Evolutionary conservation across 2,797 vertebrate species (phyloP).

Genomic region (Sebastes vulpes): DNA sequence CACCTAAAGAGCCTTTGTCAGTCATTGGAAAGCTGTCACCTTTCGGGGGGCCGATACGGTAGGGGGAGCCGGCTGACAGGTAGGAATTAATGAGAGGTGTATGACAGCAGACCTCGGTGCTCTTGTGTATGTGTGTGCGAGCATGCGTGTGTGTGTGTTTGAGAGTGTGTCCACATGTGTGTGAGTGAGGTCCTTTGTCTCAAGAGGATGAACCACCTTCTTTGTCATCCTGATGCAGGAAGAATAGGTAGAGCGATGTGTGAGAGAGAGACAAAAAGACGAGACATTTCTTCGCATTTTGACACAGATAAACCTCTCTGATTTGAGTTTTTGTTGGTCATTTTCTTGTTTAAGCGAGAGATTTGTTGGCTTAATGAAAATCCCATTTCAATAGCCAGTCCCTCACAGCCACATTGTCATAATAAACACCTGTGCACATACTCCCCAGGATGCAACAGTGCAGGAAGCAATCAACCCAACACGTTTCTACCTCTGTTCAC

Average conservation of each 20-base stretch:
- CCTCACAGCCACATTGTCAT: conserved; percentile 21
- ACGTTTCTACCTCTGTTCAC: conserved; percentile 32
- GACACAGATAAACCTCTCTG: conserved; percentile 6
- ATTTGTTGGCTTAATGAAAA: conserved; percentile 34
- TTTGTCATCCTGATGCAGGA: conserved; percentile 63
- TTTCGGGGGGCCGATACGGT: conserved; percentile 79
- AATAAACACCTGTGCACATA: conserved; percentile 53
- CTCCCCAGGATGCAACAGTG: conserved; percentile 4
- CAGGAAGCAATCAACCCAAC: conserved; percentile 32
- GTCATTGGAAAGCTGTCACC: conserved; percentile 87
- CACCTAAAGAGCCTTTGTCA: conserved; percentile 88
- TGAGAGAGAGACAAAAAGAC: conserved; percentile 23
- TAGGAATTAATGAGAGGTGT: conserved; percentile 89
- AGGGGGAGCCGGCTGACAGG: conserved; percentile 83
- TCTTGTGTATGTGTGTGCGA: conserved; percentile 57
- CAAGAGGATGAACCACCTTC: conserved; percentile 78
- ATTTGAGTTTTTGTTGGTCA: neutral
- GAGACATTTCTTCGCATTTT: neutral
- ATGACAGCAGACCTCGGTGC: conserved; percentile 80
- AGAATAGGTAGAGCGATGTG: conserved; percentile 34
- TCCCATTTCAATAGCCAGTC: conserved; percentile 22
- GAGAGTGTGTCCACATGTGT: conserved; percentile 45
- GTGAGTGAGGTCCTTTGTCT: conserved; percentile 80
- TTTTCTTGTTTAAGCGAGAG: neutral
- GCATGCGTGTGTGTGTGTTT: conserved; percentile 42